Percentiles rank a stretch among this genome's conserved stretches.
Evolutionary conservation across 2,888 invertebrate genomes (phyloP).

Genomic region (Operophtera brumata): DNA sequence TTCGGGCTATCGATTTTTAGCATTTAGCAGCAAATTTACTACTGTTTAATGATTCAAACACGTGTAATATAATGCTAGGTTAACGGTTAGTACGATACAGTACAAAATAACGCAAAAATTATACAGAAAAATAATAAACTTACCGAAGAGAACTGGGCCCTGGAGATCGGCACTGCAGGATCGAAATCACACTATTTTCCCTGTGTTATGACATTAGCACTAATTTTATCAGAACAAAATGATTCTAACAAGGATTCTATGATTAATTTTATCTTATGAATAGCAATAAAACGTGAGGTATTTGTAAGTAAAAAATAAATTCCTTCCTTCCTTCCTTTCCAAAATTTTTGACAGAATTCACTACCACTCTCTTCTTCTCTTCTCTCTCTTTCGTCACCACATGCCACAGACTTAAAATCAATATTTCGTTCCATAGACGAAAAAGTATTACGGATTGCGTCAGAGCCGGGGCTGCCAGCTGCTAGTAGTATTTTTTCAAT

Average conservation of each 20-base stretch:
- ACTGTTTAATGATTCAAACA: neutral
- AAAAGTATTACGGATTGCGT: no score
- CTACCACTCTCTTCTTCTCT: neutral
- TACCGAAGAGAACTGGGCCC: slow-evolving; percentile 7
- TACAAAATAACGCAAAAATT: neutral
- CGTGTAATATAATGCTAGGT: neutral
- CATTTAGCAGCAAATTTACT: neutral
- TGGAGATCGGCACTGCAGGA: slow-evolving; percentile 2
- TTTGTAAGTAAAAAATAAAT: neutral
- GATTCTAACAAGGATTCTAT: neutral
- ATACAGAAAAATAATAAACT: slow-evolving; percentile 9
- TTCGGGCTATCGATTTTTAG: slow-evolving; percentile 30
- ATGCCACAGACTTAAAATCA: no score
- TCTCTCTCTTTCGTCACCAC: neutral
- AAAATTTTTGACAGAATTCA: neutral
- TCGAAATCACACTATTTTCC: slow-evolving; percentile 7
- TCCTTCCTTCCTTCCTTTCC: neutral
- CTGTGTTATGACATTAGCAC: neutral
- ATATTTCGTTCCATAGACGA: no score
- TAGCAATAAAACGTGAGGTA: neutral
- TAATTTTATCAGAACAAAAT: neutral
- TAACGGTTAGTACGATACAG: neutral
- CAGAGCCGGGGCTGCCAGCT: no score
- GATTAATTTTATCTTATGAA: neutral
- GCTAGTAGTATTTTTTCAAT: no score